These are phyloP conservation scores for Simalia tracyae DNA, from an alignment of 2,797 vertebrate species.

Conservation along the genomic window DNA sequence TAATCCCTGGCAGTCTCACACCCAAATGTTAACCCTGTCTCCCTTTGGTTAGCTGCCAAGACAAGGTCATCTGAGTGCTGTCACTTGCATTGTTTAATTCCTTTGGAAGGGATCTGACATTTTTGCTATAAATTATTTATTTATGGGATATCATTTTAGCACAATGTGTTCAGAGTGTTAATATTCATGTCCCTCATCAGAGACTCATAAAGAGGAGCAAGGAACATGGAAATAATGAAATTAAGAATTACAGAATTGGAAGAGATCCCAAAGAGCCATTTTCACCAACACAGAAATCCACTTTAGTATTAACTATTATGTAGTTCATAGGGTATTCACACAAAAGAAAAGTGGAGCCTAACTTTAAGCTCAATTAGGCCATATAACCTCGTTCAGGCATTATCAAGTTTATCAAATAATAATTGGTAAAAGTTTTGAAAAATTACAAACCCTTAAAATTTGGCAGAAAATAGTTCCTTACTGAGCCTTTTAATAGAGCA, in stretches of 20 bases:
- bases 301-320: neutral
- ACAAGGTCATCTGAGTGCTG: neutral
- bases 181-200: neutral
- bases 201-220: neutral
- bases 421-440: neutral
- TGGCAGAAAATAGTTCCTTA: neutral
- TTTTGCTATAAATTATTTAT: neutral
- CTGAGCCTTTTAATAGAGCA: neutral
- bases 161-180: neutral
- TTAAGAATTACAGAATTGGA: neutral
- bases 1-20: neutral
- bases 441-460: neutral
- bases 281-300: neutral
- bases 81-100: neutral
- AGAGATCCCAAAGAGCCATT: neutral
- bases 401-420: neutral
- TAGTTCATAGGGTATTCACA: neutral
- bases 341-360: neutral
- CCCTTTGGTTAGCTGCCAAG: neutral
- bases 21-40: neutral
- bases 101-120: neutral
- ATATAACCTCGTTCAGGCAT: neutral
- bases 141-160: neutral
- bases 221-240: neutral
- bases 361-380: neutral